A percentile compares a stretch with the other conserved stretches of the same genome.
Evolutionary conservation across 2,888 invertebrate genomes (phyloP).

Genomic region (Petrolisthes manimaculis): DNA sequence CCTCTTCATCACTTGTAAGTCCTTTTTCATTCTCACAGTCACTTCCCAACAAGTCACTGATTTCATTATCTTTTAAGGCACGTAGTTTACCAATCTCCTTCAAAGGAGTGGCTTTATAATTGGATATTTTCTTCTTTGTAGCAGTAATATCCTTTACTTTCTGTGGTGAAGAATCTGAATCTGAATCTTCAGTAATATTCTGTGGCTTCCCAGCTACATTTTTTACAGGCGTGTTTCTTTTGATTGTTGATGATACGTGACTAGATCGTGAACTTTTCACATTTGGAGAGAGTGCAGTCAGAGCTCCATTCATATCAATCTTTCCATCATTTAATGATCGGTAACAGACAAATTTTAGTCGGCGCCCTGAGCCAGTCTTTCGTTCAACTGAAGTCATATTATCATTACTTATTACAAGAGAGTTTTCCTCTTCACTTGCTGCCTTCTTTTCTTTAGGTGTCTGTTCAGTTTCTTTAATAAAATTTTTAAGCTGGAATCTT

Average conservation of each 20-base stretch:
- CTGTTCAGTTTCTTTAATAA: no score
- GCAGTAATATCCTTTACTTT: slow-evolving; percentile 1
- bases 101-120: neutral
- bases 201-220: neutral
- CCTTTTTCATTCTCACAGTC: slow-evolving; percentile 32
- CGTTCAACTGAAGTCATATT: slow-evolving; percentile 36
- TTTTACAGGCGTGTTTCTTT: neutral
- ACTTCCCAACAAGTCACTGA: slow-evolving; percentile 28
- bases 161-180: neutral
- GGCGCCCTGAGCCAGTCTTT: slow-evolving; percentile 32
- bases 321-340: slow-evolving; percentile 36
- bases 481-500: no score
- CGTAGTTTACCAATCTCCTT: slow-evolving; percentile 50
- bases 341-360: slow-evolving; percentile 44
- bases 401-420: neutral
- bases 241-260: neutral
- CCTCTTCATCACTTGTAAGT: slow-evolving; percentile 8
- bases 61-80: slow-evolving; percentile 43
- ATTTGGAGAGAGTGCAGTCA: slow-evolving; percentile 39
- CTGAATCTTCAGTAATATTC: neutral
- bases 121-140: slow-evolving; percentile 4
- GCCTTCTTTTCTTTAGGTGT: no score
- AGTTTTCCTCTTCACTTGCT: neutral
- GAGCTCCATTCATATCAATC: slow-evolving; percentile 38
- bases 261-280: neutral